These are phyloP conservation scores for Andinoacara biseriatus DNA, from an alignment of 2,113 vertebrate genomes.

Conservation along the genomic window DNA sequence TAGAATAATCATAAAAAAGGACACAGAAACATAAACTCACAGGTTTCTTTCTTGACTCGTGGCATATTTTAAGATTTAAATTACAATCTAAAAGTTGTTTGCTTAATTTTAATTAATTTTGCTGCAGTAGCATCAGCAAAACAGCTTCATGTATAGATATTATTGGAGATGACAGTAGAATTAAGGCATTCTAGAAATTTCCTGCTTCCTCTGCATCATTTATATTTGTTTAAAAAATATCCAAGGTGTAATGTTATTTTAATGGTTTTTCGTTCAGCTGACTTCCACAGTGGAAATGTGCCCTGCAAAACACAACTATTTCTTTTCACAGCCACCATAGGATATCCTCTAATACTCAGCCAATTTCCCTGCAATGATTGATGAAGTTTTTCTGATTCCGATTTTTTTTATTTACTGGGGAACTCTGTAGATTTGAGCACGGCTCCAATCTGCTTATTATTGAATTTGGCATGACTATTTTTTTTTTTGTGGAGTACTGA, in stretches of 20 bases:
- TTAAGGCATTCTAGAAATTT: conserved; percentile 34
- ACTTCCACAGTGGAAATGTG: conserved; percentile 69
- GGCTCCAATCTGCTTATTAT: conserved; percentile 7
- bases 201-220: conserved; percentile 27
- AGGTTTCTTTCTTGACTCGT: neutral
- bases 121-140: neutral
- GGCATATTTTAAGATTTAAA: fast-evolving
- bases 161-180: conserved; percentile 46
- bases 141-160: conserved; percentile 17
- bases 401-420: conserved; percentile 16
- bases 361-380: neutral
- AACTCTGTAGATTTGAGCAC: neutral
- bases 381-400: neutral
- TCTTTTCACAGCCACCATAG: conserved; percentile 59
- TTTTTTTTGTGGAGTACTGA: neutral
- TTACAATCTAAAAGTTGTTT: neutral
- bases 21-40: neutral
- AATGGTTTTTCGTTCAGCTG: conserved; percentile 72
- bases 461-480: neutral
- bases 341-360: conserved; percentile 65
- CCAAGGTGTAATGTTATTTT: conserved; percentile 50
- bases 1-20: neutral
- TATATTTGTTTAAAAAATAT: conserved; percentile 61
- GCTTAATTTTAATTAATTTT: neutral
- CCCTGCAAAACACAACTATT: conserved; percentile 56